Percentiles rank a stretch among this genome's conserved stretches.
Evolutionary conservation across 2,113 vertebrate species (phyloP).

Genomic region (Sebastes fasciatus): DNA sequence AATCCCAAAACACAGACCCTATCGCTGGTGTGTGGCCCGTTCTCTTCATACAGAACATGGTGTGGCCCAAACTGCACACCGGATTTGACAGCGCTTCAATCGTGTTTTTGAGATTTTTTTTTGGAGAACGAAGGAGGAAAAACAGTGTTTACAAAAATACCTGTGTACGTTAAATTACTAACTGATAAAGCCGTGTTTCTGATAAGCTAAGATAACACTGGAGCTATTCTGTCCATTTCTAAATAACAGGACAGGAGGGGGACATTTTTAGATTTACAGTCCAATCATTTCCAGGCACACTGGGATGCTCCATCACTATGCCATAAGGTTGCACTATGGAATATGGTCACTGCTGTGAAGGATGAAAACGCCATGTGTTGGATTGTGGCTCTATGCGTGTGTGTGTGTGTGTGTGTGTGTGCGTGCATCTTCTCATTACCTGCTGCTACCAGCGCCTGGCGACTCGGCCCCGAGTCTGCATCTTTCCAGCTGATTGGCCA

Average conservation of each 20-base stretch:
- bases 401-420: constrained; percentile 31
- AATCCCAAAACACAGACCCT: too few relatives aligned
- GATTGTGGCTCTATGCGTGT: constrained; percentile 39
- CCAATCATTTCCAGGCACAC: constrained; percentile 38
- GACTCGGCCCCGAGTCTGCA: constrained; percentile 98
- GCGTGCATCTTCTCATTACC: constrained; percentile 85
- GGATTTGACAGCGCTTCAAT: too few relatives aligned
- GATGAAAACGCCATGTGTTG: constrained; percentile 71
- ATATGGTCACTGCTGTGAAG: constrained; percentile 68
- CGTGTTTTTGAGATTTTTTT: too few relatives aligned
- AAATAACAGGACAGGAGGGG: neutral
- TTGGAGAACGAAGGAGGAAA: too few relatives aligned
- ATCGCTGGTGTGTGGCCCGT: too few relatives aligned
- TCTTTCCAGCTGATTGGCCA: constrained; percentile 99
- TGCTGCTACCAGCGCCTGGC: constrained; percentile 96
- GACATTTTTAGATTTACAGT: constrained; percentile 9
- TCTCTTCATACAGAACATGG: too few relatives aligned
- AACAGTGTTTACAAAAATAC: too few relatives aligned
- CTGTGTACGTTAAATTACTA: neutral
- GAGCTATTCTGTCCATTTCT: neutral
- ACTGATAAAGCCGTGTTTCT: neutral
- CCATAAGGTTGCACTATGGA: constrained; percentile 73
- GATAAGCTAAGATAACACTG: neutral
- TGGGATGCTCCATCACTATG: constrained; percentile 36
- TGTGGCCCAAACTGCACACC: too few relatives aligned